A percentile compares a stretch with the other conserved stretches of the same genome.
phyloP scores from a whole-genome alignment of 2,113 vertebrate genomes.

The Erinaceus europaeus region DNA sequence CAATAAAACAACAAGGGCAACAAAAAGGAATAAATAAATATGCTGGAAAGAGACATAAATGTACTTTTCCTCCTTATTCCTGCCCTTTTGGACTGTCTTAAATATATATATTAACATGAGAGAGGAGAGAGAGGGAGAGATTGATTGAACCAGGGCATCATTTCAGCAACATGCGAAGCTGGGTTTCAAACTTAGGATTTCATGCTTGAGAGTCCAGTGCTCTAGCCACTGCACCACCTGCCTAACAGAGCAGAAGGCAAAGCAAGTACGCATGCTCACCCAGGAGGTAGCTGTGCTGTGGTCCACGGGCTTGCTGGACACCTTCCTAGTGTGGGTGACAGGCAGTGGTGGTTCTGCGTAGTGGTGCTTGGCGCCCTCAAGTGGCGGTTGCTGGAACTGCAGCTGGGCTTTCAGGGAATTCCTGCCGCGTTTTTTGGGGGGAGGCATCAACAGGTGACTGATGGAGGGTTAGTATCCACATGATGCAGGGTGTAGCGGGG shows the following conservation, averaged over 20 bases:
- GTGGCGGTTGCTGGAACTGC: conserved; percentile 86
- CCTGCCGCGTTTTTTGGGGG: conserved; percentile 79
- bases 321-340: conserved; percentile 80
- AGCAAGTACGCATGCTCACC: too few species aligned
- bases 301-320: conserved; percentile 80
- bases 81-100: too few species aligned
- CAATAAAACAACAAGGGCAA: too few species aligned
- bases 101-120: too few species aligned
- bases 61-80: too few species aligned
- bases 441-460: conserved; percentile 87
- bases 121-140: too few species aligned
- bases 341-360: conserved; percentile 71
- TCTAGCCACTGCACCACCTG: background rate
- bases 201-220: too few species aligned
- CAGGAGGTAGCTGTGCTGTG: conserved; percentile 70
- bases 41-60: too few species aligned
- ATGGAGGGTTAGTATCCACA: conserved; percentile 70
- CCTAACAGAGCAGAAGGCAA: background rate
- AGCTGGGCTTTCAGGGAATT: conserved; percentile 82
- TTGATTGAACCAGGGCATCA: too few species aligned
- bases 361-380: conserved; percentile 79
- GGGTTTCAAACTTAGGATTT: background rate
- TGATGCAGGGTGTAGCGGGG: conserved; percentile 62
- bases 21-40: too few species aligned
- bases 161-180: too few species aligned